Percentiles rank a stretch among this genome's conserved stretches.
Conservation (phyloP, 2,113 vertebrate genomes). For the Eulemur macaco region DNA sequence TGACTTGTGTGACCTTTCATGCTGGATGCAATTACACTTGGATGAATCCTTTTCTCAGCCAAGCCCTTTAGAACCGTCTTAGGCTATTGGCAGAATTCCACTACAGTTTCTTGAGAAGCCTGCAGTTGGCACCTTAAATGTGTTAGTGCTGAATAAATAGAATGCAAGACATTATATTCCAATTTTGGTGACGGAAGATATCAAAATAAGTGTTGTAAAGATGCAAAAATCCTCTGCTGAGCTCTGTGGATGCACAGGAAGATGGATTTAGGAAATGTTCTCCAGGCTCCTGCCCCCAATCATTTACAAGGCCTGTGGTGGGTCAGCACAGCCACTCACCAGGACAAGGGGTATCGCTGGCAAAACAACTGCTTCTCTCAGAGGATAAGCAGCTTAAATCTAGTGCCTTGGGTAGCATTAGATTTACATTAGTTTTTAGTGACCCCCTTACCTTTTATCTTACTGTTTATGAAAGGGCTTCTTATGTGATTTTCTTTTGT, state of each 20-base stretch:
- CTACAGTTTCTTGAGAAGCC: slow-evolving; percentile 32
- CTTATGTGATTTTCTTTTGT: slow-evolving; percentile 37
- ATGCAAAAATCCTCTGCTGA: background rate
- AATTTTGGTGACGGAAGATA: slow-evolving; percentile 30
- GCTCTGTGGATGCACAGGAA: background rate
- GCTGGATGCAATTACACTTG: slow-evolving; percentile 1
- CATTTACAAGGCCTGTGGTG: background rate
- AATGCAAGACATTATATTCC: slow-evolving; percentile 27
- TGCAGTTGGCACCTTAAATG: slow-evolving; percentile 46
- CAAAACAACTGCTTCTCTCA: background rate
- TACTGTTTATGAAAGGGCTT: slow-evolving; percentile 31
- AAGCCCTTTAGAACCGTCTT: slow-evolving; percentile 36
- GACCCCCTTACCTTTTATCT: background rate
- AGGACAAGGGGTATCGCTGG: background rate
- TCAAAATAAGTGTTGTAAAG: background rate
- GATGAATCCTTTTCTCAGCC: slow-evolving; percentile 34
- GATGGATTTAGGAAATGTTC: background rate
- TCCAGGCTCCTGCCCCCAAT: background rate
- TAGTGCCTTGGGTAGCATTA: background rate
- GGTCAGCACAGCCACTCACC: background rate
- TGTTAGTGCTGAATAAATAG: slow-evolving; percentile 49
- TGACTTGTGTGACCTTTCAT: slow-evolving; percentile 46
- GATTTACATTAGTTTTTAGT: background rate
- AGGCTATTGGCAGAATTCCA: slow-evolving; percentile 51
- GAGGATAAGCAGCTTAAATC: slow-evolving; percentile 26